Evolutionary conservation across 2,113 vertebrate genomes (phyloP).

Genomic region (Alethe diademata): DNA sequence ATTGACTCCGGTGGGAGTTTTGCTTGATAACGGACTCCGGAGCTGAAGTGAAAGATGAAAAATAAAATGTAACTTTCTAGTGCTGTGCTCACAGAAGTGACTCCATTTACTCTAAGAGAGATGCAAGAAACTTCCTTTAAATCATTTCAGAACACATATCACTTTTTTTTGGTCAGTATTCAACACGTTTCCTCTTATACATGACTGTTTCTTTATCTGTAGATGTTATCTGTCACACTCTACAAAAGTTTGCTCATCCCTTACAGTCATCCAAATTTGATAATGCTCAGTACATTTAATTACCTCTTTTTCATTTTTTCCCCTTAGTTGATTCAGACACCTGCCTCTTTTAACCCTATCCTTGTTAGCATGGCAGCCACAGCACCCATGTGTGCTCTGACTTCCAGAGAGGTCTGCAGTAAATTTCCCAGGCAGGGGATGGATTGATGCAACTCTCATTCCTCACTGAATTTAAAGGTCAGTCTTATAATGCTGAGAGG

Average conservation of each 20-base stretch:
- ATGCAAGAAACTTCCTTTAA: neutral
- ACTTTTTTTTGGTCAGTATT: neutral
- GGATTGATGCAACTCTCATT: neutral
- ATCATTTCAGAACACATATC: neutral
- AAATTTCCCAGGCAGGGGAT: neutral
- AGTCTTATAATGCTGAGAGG: neutral
- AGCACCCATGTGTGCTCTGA: neutral
- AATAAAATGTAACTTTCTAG: neutral
- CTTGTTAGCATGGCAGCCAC: neutral
- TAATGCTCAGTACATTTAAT: neutral
- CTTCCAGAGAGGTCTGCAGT: neutral
- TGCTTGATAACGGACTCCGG: neutral
- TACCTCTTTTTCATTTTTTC: neutral
- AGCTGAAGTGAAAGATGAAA: neutral
- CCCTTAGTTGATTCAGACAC: neutral
- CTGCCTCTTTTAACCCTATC: neutral
- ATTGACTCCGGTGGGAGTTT: slow-evolving; percentile 6
- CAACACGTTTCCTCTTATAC: neutral
- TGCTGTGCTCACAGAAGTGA: neutral
- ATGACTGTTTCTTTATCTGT: neutral
- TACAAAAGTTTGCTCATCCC: neutral
- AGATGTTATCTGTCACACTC: neutral
- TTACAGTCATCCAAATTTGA: neutral
- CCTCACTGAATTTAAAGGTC: slow-evolving; percentile 24
- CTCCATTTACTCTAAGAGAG: neutral